Base-by-base conservation (phyloP, 2,888 invertebrate genomes). In the Troglohyphantes excavatus region DNA sequence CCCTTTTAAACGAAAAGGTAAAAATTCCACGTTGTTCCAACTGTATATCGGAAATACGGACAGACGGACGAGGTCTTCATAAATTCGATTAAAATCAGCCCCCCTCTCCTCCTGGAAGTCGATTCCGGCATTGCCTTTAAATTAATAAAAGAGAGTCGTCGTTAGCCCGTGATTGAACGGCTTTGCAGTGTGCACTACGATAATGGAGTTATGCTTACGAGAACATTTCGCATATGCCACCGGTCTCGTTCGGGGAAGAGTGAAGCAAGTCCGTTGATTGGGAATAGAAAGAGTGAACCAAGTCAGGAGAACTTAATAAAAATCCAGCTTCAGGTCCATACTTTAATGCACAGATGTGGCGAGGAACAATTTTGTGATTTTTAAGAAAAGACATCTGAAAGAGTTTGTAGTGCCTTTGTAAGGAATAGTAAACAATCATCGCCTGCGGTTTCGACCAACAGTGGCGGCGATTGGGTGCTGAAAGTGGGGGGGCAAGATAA, bases 1-100 rank as follows among this genome's bases (percentile, higher is more conserved):
- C 13, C n/a, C n/a, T n/a, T 63, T 19, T 26, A 13, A 17, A 2
- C 29, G 26, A 43, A n/a, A 72, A 85, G 76, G 67, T 76, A 85
- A 85, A 81, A 73, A 46, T 73, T 76, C 29, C 43, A 27, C 68
- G 26, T n/a, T n/a, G n/a, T n/a, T 26, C 33, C n/a, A 19, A 59
- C 72, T 39, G 33, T 33, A 67, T 70, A 76, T 76, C 61, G 76
- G 70, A 27, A 84, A 84, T 46, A 78, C n/a, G 61, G 61, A 65
- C 27, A 61, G 85, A 78, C 73, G 65, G 87, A 63, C 27, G 33
- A 19, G n/a, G 43, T 13, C 53, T 9, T 13, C 39, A 39, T 39
- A 39, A 88, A 88, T 76, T 88, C 88, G 88, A 88, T 88, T 88
- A 88, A 88, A 88, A 88, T 88, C 81, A 79, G 67, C 72, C 72